Conservation (phyloP, 1,140 invertebrate genomes). For the Bilobella aurantiaca region DNA sequence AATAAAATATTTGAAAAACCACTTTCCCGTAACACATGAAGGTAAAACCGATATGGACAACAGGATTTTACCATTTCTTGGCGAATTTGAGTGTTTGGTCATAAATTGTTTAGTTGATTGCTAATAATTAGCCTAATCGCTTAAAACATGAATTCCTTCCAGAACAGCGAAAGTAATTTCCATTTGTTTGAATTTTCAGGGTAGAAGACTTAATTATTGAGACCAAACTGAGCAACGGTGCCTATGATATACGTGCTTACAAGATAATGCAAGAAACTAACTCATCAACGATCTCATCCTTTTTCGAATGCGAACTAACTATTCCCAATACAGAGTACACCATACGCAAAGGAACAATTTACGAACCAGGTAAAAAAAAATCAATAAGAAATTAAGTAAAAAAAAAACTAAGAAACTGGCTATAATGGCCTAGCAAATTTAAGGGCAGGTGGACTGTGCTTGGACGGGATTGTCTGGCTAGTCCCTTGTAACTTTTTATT, state of each 20-base stretch:
- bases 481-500: neutral
- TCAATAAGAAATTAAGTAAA: neutral
- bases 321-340: conserved; percentile 21
- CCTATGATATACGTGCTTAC: conserved; percentile 30
- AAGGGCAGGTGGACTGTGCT: neutral
- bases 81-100: too few species aligned
- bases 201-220: conserved; percentile 25
- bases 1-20: too few species aligned
- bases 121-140: too few species aligned
- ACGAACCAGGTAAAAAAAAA: conserved; percentile 15
- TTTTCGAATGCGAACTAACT: conserved; percentile 20
- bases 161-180: too few species aligned
- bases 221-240: conserved; percentile 21
- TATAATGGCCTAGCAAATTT: too few species aligned
- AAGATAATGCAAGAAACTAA: conserved; percentile 22
- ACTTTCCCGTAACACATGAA: too few species aligned
- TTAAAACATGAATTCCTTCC: too few species aligned
- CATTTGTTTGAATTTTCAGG: conserved; percentile 17
- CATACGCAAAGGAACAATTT: conserved; percentile 8
- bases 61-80: too few species aligned
- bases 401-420: neutral
- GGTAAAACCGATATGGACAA: too few species aligned
- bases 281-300: conserved; percentile 13
- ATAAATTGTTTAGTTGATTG: too few species aligned
- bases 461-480: neutral